Evolutionary conservation across 2,888 invertebrate genomes (phyloP).

Genomic region (Brachyptera risi): DNA sequence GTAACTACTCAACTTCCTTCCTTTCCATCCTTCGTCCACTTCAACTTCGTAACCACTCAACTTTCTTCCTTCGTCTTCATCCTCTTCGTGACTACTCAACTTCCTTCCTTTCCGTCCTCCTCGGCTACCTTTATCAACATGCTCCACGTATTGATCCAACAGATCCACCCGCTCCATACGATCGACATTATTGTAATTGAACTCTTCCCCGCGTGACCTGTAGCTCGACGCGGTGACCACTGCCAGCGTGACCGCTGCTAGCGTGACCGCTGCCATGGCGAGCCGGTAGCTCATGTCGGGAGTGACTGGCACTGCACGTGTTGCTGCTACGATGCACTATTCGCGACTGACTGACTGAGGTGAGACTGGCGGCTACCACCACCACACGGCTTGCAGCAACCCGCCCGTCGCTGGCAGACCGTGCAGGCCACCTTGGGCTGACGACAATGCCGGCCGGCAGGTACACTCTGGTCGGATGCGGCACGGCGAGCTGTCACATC

Average conservation of each 20-base stretch:
- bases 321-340: neutral
- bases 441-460: no score
- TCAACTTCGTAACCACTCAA: neutral
- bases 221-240: no score
- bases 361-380: no score
- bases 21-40: constrained; percentile 33
- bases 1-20: constrained; percentile 2
- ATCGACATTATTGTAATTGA: neutral
- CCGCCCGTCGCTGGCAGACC: no score
- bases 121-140: constrained; percentile 18
- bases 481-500: no score
- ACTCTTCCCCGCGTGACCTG: no score
- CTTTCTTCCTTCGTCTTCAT: neutral
- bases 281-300: neutral
- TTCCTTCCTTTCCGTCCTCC: neutral
- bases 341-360: constrained; percentile 3
- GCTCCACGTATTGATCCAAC: constrained; percentile 21
- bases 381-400: no score
- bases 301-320: no score
- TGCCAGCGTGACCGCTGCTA: no score
- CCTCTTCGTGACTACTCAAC: constrained; percentile 9
- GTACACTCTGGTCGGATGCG: no score
- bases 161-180: constrained; percentile 11
- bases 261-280: no score
- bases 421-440: no score